Evolutionary conservation across 2,113 vertebrate species (phyloP).

Genomic region (Neopipo cinnamomea): DNA sequence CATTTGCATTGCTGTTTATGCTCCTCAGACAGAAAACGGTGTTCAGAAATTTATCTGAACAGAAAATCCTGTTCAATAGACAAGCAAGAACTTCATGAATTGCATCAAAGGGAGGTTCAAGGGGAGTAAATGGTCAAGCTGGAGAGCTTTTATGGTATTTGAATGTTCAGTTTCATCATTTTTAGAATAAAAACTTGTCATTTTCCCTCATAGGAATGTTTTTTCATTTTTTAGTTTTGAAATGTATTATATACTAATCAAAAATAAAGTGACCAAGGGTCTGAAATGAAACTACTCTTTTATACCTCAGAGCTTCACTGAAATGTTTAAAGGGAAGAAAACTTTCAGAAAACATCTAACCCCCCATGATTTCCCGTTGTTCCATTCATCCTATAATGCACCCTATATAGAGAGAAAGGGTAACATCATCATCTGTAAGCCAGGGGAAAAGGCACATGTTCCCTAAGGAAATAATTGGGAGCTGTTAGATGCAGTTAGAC

Average conservation of each 20-base stretch:
- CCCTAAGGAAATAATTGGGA: background rate
- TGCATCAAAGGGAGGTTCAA: background rate
- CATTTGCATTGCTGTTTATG: accelerated
- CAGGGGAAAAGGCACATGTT: background rate
- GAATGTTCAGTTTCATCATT: background rate
- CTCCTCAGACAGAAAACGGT: background rate
- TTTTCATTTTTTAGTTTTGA: background rate
- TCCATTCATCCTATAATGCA: background rate
- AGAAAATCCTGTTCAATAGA: background rate
- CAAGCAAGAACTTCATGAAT: background rate
- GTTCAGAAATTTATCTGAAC: background rate
- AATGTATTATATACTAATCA: background rate
- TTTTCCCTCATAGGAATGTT: background rate
- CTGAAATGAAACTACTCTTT: background rate
- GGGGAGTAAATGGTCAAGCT: background rate
- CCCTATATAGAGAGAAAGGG: background rate
- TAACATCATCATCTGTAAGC: background rate
- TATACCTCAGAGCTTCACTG: background rate
- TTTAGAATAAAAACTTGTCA: background rate
- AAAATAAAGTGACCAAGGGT: background rate
- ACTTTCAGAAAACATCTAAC: background rate
- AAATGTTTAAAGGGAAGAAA: background rate
- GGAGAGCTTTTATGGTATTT: background rate
- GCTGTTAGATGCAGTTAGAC: background rate
- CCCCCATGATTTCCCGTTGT: background rate